These are phyloP conservation scores for Neria commutata DNA, from an alignment of 2,888 invertebrate species.

Conservation along the genomic window DNA sequence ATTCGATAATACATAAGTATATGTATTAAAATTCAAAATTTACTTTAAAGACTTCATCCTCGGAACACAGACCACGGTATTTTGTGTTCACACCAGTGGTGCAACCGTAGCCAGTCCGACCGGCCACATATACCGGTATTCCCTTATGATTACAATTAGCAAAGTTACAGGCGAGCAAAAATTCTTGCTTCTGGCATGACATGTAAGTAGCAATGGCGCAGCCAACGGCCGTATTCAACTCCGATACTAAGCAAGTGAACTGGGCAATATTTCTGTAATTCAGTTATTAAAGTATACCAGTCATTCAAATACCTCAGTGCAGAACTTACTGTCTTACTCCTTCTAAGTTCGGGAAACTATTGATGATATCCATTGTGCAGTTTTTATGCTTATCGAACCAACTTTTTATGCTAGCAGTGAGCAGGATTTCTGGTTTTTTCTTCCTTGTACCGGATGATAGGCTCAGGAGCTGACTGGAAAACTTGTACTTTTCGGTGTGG, in stretches of 20 bases:
- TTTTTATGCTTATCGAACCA: too few relatives aligned
- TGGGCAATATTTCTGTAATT: not conserved
- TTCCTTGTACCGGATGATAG: too few relatives aligned
- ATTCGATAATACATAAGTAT: too few relatives aligned
- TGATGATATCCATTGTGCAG: too few relatives aligned
- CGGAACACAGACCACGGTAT: slow-evolving; percentile 35
- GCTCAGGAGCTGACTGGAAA: slow-evolving; percentile 43
- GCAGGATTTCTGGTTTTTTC: too few relatives aligned
- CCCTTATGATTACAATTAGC: slow-evolving; percentile 38
- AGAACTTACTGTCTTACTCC: too few relatives aligned
- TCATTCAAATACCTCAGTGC: too few relatives aligned
- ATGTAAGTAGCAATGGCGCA: slow-evolving; percentile 34
- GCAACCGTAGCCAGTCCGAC: slow-evolving; percentile 29
- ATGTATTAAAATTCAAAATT: too few relatives aligned
- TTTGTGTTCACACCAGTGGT: slow-evolving; percentile 41
- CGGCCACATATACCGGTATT: slow-evolving; percentile 37
- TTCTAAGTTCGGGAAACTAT: too few relatives aligned
- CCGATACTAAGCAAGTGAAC: slow-evolving; percentile 38
- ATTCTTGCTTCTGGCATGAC: slow-evolving; percentile 32
- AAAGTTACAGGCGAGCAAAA: slow-evolving; percentile 41
- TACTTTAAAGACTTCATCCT: slow-evolving; percentile 31
- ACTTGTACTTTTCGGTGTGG: slow-evolving; percentile 39
- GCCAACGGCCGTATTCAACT: slow-evolving; percentile 38
- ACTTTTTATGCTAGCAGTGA: too few relatives aligned
- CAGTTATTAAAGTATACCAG: too few relatives aligned